Conservation (phyloP, 92 coral and sea anemone genomes). For the Anthopleura xanthogrammica region DNA sequence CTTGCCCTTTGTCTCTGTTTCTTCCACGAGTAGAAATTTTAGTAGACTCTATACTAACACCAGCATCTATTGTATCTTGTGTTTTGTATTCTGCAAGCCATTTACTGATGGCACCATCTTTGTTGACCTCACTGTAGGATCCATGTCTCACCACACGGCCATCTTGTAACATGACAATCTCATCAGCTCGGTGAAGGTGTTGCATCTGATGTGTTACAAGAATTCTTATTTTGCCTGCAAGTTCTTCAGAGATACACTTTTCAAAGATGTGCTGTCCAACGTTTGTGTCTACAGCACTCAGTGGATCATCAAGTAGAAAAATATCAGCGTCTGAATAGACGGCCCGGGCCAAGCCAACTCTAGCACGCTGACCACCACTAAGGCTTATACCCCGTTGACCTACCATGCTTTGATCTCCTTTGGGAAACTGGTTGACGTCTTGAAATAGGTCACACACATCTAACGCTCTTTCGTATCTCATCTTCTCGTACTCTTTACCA, state of each 20-base stretch:
- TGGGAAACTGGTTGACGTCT: slow-evolving; percentile 1
- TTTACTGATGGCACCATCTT: neutral
- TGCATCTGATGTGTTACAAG: slow-evolving; percentile 30
- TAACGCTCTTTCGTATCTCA: neutral
- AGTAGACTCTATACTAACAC: no score
- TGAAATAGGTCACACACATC: neutral
- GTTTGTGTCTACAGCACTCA: slow-evolving; percentile 2
- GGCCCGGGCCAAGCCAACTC: slow-evolving; percentile 28
- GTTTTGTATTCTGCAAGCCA: neutral
- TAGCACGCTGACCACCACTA: neutral
- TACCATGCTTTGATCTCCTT: slow-evolving; percentile 20
- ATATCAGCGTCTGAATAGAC: slow-evolving; percentile 4
- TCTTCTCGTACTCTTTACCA: neutral
- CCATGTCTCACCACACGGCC: no score
- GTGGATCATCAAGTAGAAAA: slow-evolving; percentile 21
- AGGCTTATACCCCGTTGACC: slow-evolving; percentile 27
- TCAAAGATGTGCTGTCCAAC: slow-evolving; percentile 23
- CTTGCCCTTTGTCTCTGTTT: no score
- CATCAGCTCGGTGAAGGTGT: slow-evolving; percentile 27
- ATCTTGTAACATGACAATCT: no score
- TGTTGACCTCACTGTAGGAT: neutral
- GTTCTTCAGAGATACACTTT: slow-evolving; percentile 17
- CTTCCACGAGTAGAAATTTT: no score
- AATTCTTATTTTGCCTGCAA: slow-evolving; percentile 7
- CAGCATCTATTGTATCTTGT: no score